These are phyloP conservation scores for Tethya wilhelma DNA, from an alignment of 37 sponge, comb jelly and placozoan genomes.

Conservation along the genomic window DNA sequence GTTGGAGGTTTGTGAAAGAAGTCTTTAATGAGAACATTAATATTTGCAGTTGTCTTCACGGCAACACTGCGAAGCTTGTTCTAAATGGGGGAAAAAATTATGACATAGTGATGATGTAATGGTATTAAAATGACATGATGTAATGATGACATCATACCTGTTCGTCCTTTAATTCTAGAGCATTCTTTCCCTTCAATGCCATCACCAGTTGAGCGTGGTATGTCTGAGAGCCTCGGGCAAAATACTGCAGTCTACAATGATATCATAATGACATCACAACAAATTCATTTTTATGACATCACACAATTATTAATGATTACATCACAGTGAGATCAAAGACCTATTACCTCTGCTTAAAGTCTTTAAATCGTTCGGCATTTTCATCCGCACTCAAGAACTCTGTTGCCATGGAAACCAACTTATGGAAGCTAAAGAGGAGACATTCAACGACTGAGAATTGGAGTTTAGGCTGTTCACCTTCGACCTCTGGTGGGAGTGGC, in stretches of 20 bases:
- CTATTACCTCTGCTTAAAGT: slow-evolving; percentile 47
- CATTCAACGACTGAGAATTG: slow-evolving; percentile 78
- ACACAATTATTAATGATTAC: background rate
- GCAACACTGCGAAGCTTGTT: slow-evolving; percentile 56
- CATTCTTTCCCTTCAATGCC: slow-evolving; percentile 54
- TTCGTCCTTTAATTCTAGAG: slow-evolving; percentile 54
- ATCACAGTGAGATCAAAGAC: no score
- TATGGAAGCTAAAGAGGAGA: slow-evolving; percentile 61
- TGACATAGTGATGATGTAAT: background rate
- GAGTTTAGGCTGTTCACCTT: slow-evolving; percentile 37
- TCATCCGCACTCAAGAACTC: slow-evolving; percentile 51
- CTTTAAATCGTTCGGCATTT: slow-evolving; percentile 45
- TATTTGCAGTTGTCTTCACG: slow-evolving; percentile 69
- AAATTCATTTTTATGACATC: background rate
- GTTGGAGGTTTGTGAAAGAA: slow-evolving; percentile 82
- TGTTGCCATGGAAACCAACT: slow-evolving; percentile 13
- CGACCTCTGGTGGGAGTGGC: slow-evolving; percentile 40
- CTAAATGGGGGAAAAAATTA: slow-evolving; percentile 18
- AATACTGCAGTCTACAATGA: slow-evolving; percentile 61
- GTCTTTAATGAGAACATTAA: slow-evolving; percentile 60
- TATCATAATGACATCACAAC: background rate
- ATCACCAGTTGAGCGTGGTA: slow-evolving; percentile 58
- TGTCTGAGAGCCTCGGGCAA: slow-evolving; percentile 72
- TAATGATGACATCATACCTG: slow-evolving; percentile 32
- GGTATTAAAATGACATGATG: background rate